phyloP scores from a whole-genome alignment of 2,888 invertebrate species.

The Cheilosia scutellata region DNA sequence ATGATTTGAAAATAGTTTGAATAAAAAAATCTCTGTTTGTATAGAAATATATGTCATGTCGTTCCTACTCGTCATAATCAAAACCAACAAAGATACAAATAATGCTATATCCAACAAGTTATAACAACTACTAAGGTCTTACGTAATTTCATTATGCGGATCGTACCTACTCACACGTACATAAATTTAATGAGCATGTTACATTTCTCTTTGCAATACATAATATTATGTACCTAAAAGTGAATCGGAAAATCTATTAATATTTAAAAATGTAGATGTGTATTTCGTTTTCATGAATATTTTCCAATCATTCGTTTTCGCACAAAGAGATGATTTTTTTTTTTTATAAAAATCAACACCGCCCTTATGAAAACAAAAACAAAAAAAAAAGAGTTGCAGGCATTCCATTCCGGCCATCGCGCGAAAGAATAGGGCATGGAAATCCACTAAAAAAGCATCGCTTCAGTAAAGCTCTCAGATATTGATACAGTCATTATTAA shows the following conservation, averaged over 20 bases:
- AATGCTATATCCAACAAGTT: too few species aligned
- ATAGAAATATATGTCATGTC: too few species aligned
- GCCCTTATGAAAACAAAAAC: constrained; percentile 38
- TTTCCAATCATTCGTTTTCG: constrained; percentile 33
- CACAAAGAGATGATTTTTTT: not conserved
- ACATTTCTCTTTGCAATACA: too few species aligned
- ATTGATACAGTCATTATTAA: constrained; percentile 24
- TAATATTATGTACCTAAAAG: not conserved
- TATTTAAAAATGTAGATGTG: constrained; percentile 30
- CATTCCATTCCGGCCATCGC: constrained; percentile 50
- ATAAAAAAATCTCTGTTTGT: too few species aligned
- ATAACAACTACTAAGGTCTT: too few species aligned
- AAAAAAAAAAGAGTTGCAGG: constrained; percentile 42
- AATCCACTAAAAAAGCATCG: constrained; percentile 62
- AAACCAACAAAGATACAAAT: too few species aligned
- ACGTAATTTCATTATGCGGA: too few species aligned
- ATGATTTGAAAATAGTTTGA: too few species aligned
- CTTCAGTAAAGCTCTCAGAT: constrained; percentile 33
- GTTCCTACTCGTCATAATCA: too few species aligned
- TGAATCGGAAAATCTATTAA: constrained; percentile 19
- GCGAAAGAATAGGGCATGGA: constrained; percentile 60
- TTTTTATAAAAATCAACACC: constrained; percentile 30
- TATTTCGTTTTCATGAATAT: constrained; percentile 25
- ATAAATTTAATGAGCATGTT: too few species aligned
- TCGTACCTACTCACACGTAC: too few species aligned